Conservation (phyloP, 2,797 vertebrate species). For the Sebastes itinus region DNA sequence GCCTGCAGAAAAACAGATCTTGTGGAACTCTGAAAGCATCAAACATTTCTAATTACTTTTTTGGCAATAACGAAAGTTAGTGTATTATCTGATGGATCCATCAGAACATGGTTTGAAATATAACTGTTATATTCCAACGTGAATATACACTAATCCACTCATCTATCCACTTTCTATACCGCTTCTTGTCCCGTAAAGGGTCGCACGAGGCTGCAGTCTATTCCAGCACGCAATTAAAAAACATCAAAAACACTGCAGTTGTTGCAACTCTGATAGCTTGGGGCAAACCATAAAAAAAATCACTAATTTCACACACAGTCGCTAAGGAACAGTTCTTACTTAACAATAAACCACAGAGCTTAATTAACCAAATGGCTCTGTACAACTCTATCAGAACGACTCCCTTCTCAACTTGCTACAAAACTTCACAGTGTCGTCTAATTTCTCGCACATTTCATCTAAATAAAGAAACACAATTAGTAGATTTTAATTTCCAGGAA, state of each 20-base stretch:
- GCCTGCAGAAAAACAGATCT: not conserved
- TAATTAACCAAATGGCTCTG: constrained; percentile 1
- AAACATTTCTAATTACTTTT: constrained; percentile 1
- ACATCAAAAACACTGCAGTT: not conserved
- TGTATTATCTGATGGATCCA: not conserved
- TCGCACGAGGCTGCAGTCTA: not conserved
- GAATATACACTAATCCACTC: not conserved
- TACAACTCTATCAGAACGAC: not conserved
- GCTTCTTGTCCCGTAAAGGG: not conserved
- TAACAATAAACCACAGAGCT: constrained; percentile 4
- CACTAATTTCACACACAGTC: not conserved
- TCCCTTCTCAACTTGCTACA: not conserved
- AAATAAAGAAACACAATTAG: not conserved
- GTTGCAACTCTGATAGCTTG: not conserved
- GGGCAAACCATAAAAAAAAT: not conserved
- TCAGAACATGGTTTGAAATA: not conserved
- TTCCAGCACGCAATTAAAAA: constrained; percentile 6
- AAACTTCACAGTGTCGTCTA: not conserved
- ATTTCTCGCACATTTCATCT: not conserved
- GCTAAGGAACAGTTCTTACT: not conserved
- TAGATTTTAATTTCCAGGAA: not conserved
- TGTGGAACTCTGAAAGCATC: not conserved
- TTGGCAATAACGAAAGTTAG: not conserved
- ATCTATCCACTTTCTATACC: not conserved
- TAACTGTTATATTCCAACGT: not conserved